Conservation (phyloP, 2,113 vertebrate species). For the Hippocampus mohnikei region DNA sequence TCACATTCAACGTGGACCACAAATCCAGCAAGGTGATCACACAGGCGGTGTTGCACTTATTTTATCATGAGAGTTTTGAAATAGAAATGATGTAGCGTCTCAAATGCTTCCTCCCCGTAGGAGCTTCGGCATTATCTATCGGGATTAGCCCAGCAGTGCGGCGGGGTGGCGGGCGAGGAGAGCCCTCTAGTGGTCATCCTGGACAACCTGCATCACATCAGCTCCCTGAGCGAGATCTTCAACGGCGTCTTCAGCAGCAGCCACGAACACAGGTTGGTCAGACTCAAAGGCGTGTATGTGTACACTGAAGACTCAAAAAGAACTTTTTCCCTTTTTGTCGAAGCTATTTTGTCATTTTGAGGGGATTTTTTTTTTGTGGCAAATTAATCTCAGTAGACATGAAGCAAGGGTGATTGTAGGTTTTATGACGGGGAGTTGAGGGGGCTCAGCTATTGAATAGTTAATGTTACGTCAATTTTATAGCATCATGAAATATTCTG, state of each 20-base stretch:
- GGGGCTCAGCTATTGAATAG: too few relatives aligned
- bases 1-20: constrained; percentile 95
- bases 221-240: constrained; percentile 95
- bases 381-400: too few relatives aligned
- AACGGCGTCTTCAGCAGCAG: constrained; percentile 94
- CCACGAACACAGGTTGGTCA: constrained; percentile 85
- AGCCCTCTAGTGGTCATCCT: constrained; percentile 92
- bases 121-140: constrained; percentile 93
- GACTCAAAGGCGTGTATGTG: background rate
- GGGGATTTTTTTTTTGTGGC: too few relatives aligned
- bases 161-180: constrained; percentile 76
- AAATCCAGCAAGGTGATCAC: constrained; percentile 91
- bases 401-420: too few relatives aligned
- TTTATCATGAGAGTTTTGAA: background rate
- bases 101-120: constrained; percentile 52
- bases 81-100: background rate
- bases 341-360: too few relatives aligned
- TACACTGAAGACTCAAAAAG: too few relatives aligned
- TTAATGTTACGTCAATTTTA: too few relatives aligned
- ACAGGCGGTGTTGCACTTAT: background rate
- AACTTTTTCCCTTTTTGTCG: too few relatives aligned
- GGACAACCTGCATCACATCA: constrained; percentile 94
- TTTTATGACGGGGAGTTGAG: too few relatives aligned
- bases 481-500: too few relatives aligned
- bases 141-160: constrained; percentile 89